Conservation (phyloP, 2,888 invertebrate genomes). For the Sesia bembeciformis region DNA sequence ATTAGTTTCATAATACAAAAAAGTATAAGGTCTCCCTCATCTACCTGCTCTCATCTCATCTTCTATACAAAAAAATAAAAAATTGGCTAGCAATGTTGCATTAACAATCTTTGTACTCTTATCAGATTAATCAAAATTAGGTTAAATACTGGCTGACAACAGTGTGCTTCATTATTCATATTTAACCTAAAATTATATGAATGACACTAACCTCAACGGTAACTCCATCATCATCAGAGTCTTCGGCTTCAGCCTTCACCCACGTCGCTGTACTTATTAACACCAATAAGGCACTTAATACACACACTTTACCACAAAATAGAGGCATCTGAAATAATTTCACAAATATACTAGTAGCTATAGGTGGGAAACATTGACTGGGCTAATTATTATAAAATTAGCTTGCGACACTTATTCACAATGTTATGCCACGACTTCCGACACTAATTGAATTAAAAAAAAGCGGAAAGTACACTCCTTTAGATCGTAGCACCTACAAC, state of each 20-base stretch:
- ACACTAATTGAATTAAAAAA: constrained; percentile 37
- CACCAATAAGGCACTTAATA: constrained; percentile 40
- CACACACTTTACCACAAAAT: constrained; percentile 31
- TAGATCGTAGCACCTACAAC: too few relatives aligned
- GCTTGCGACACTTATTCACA: neutral
- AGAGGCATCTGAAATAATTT: constrained; percentile 56
- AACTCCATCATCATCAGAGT: constrained; percentile 46
- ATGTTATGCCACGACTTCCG: constrained; percentile 3
- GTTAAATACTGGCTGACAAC: too few relatives aligned
- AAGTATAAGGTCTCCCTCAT: too few relatives aligned
- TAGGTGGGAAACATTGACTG: too few relatives aligned
- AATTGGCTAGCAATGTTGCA: too few relatives aligned
- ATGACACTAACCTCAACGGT: constrained; percentile 53
- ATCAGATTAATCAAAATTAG: too few relatives aligned
- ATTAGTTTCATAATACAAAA: too few relatives aligned
- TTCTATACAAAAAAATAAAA: too few relatives aligned
- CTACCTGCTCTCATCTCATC: too few relatives aligned
- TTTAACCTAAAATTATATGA: constrained; percentile 1
- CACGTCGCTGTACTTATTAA: constrained; percentile 25
- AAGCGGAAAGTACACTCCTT: constrained; percentile 9
- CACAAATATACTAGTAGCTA: neutral
- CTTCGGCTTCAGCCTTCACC: constrained; percentile 29
- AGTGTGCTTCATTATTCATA: neutral
- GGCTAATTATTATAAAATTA: too few relatives aligned
- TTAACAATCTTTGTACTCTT: too few relatives aligned